Conservation (phyloP, 2,888 invertebrate genomes). For the Lingula anatina region DNA sequence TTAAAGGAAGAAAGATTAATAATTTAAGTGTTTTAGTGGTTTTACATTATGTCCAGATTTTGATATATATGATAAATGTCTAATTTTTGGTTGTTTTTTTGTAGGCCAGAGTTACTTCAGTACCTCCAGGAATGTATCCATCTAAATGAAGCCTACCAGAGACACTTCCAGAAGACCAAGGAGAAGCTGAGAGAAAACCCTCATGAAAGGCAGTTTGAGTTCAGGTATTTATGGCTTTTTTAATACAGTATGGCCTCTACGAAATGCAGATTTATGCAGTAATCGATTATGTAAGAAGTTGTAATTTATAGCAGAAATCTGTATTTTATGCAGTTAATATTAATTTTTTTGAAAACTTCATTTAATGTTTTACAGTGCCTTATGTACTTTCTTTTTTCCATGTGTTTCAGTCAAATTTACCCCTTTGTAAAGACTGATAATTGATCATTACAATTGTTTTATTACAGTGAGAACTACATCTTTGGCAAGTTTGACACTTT, state of each 20-base stretch:
- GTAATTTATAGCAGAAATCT: background rate
- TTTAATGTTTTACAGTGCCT: background rate
- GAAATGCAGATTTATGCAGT: too few relatives aligned
- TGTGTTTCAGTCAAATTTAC: background rate
- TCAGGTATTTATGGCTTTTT: constrained; percentile 54
- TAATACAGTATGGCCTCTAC: background rate
- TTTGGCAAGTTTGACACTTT: constrained; percentile 96
- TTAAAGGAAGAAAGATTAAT: background rate
- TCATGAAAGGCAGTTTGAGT: constrained; percentile 77
- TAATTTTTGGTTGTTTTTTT: background rate
- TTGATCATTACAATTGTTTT: too few relatives aligned
- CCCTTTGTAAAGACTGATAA: too few relatives aligned
- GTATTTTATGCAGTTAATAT: background rate
- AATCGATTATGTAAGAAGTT: too few relatives aligned
- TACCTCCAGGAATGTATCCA: constrained; percentile 82
- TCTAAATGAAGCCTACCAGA: constrained; percentile 77
- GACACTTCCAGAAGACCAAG: constrained; percentile 66
- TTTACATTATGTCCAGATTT: background rate
- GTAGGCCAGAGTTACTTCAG: constrained; percentile 59
- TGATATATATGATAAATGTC: background rate
- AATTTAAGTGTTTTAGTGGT: too few relatives aligned
- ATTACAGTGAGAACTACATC: constrained; percentile 83
- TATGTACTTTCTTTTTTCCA: background rate
- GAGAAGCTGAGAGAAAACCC: constrained; percentile 65
- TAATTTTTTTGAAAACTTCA: background rate